These are phyloP conservation scores for Ianthella basta DNA, from an alignment of 37 sponge, comb jelly and placozoan genomes.

Conservation along the genomic window DNA sequence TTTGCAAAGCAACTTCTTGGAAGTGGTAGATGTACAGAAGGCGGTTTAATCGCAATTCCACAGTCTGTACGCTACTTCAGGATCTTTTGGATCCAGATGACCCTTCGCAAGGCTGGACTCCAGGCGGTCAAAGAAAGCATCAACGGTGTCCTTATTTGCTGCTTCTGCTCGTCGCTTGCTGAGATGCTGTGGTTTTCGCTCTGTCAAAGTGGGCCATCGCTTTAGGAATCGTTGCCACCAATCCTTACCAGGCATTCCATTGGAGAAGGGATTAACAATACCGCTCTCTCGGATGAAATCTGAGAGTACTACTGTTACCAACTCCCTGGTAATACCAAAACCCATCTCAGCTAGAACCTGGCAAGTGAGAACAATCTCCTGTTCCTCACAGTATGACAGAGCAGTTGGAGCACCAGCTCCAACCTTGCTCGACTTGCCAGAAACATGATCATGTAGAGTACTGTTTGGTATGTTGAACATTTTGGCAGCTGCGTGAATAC, in stretches of 20 bases:
- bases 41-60: constrained; percentile 1
- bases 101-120: background rate
- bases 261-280: background rate
- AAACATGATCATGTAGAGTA: no score
- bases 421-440: no score
- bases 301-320: background rate
- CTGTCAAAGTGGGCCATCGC: background rate
- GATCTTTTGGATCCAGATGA: no score
- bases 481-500: no score
- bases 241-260: background rate
- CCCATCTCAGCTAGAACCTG: constrained; percentile 52
- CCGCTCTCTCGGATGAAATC: background rate
- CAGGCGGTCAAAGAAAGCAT: background rate
- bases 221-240: constrained; percentile 19
- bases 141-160: background rate
- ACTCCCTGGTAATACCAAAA: constrained; percentile 26
- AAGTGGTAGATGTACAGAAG: background rate
- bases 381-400: no score
- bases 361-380: no score
- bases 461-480: no score
- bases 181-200: constrained; percentile 16
- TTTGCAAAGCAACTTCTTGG: background rate
- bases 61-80: background rate
- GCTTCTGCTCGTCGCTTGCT: background rate
- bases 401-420: no score